Evolutionary conservation across 2,888 invertebrate species (phyloP), one percentile per base, ranked within the genome.

Genomic region (Aphodius granarius): DNA sequence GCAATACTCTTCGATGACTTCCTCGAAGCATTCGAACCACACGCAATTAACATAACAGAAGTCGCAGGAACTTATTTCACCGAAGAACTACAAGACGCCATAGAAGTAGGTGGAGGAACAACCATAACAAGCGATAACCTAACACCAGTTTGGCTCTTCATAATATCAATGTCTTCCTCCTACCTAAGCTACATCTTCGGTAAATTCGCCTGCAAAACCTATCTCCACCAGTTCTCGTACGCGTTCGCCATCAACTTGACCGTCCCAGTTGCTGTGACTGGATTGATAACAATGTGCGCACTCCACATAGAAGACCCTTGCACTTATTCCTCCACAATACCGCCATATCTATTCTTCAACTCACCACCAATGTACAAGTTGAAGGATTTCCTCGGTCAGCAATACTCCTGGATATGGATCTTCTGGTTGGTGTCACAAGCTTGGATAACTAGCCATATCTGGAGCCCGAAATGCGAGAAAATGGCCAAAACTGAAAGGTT

Each of bases 271-370:
- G 90, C 94, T 2, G 88, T 96, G 1, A 91, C 91, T 17, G 83
- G 91, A 15, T 88, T 94, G 62, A 91, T 94, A 63, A 86, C 91
- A 0, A 86, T 94, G 73, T 92, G 92, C 80, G 92, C 93, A 66
- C 82, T 92, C 64, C 92, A 92, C 80, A 90, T 91, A 73, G 87
- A 88, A 13, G 87, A 95, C 82, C 88, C 91, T 0, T 96, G 96
- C 84, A 85, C 92, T 86, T 94, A 95, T 88, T 92, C 93, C 74
- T 92, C 91, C 63, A 90, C 91, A 0, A 91, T 97, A 77, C 97
- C 97, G 0, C 92, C 93, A 83, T 97, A 97, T 85, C 88, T 98
- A 21, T 98, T 96, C 89, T 98, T 96, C 89, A 94, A 95, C 80
- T 94, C 80, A 1, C 86, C 86, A 0, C 78, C 86, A 83, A 87